These are phyloP conservation scores for Morinoia aosen DNA, from an alignment of 2,888 invertebrate genomes.

Conservation along the genomic window DNA sequence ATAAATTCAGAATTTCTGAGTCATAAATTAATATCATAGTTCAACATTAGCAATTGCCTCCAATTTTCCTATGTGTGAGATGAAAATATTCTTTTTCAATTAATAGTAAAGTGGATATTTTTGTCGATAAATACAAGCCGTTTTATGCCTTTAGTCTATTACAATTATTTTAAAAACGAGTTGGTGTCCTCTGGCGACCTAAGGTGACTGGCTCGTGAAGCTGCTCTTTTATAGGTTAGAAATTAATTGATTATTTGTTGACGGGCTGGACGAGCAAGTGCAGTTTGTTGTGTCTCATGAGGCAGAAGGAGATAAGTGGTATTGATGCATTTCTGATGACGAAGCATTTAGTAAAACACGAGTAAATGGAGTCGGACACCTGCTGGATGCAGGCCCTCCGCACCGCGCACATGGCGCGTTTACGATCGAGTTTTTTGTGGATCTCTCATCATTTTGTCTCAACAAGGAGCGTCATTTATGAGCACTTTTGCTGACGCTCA, in stretches of 20 bases:
- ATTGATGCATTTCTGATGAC: conserved; percentile 38
- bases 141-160: background rate
- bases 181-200: background rate
- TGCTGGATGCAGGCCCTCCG: background rate
- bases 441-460: background rate
- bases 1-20: too few relatives aligned
- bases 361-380: conserved; percentile 24
- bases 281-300: conserved; percentile 52
- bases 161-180: too few relatives aligned
- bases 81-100: too few relatives aligned
- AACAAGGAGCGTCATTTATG: background rate
- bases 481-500: background rate
- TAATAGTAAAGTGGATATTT: background rate
- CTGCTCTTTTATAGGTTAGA: background rate
- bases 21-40: too few relatives aligned
- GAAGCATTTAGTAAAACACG: background rate
- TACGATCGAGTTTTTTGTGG: background rate
- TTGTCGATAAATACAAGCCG: background rate
- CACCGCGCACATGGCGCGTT: background rate
- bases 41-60: too few relatives aligned
- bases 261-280: conserved; percentile 32
- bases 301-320: conserved; percentile 44
- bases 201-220: background rate
- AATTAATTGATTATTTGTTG: conserved; percentile 21
- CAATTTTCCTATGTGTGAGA: too few relatives aligned